Conservation (phyloP, 2,113 vertebrate genomes). For the Dicaeum eximium region DNA sequence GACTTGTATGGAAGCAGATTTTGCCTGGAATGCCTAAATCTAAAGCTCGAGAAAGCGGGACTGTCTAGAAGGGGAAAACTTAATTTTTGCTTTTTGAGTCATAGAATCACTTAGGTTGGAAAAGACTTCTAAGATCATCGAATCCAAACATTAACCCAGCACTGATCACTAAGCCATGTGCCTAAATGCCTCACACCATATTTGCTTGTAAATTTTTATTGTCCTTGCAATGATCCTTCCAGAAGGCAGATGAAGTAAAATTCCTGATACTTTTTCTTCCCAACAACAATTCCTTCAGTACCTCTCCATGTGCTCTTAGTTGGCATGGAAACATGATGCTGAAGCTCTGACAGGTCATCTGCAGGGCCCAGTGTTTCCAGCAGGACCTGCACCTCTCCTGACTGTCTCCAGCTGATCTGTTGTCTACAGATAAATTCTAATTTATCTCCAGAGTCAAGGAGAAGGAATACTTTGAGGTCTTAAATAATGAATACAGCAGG, state of each 20-base stretch:
- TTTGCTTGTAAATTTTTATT: neutral
- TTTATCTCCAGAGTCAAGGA: neutral
- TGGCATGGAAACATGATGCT: conserved; percentile 28
- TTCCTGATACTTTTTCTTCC: neutral
- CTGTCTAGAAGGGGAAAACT: neutral
- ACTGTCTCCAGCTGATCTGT: neutral
- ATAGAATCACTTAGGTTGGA: neutral
- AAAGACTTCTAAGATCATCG: neutral
- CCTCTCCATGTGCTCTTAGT: neutral
- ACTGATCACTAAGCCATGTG: neutral
- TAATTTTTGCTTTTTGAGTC: neutral
- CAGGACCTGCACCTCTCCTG: neutral
- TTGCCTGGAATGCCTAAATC: neutral
- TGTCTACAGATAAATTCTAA: neutral
- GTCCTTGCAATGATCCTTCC: neutral
- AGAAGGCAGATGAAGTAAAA: neutral
- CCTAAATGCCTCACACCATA: neutral
- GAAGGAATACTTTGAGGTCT: neutral
- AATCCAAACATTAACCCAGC: neutral
- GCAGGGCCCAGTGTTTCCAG: neutral
- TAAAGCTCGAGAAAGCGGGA: neutral
- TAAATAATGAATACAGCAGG: neutral
- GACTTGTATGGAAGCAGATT: neutral
- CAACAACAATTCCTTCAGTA: neutral
- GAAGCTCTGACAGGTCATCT: neutral